Evolutionary conservation across 1,140 invertebrate species (phyloP).

Genomic region (Belonocnema kinseyi): DNA sequence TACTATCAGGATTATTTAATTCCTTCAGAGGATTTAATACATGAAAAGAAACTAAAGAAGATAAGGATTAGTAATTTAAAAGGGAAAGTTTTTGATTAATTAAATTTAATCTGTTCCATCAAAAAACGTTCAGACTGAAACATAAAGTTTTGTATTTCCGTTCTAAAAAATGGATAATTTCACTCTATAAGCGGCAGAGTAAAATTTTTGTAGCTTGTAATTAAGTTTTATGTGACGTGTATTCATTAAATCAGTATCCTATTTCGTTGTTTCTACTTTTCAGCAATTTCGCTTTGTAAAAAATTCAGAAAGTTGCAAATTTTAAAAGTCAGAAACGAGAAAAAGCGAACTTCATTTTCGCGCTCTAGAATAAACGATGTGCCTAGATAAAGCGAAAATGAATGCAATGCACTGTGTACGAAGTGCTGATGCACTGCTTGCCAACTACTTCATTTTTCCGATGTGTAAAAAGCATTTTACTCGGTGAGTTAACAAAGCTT

Average conservation of each 20-base stretch:
- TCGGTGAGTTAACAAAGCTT: slow-evolving; percentile 8
- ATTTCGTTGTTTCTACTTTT: no score
- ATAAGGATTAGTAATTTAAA: background rate
- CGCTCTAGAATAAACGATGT: no score
- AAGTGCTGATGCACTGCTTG: background rate
- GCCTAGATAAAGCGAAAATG: background rate
- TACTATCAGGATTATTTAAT: no score
- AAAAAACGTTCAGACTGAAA: background rate
- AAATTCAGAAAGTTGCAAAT: background rate
- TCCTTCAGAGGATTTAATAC: no score
- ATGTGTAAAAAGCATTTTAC: background rate
- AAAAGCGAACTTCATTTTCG: no score
- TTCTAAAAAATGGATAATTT: no score
- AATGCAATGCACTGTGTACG: background rate
- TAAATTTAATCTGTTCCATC: background rate
- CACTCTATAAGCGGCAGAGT: no score
- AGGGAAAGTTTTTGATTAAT: background rate
- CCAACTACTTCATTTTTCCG: background rate
- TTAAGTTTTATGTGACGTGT: no score
- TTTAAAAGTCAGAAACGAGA: background rate
- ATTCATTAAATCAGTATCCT: no score
- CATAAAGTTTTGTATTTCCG: background rate
- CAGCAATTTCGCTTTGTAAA: no score
- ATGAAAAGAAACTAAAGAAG: no score
- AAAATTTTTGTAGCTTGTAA: no score